Percentiles rank a stretch among this genome's conserved stretches.
These are phyloP conservation scores for Periophthalmus modestus DNA, from an alignment of 2,113 vertebrate genomes.

Conservation along the genomic window DNA sequence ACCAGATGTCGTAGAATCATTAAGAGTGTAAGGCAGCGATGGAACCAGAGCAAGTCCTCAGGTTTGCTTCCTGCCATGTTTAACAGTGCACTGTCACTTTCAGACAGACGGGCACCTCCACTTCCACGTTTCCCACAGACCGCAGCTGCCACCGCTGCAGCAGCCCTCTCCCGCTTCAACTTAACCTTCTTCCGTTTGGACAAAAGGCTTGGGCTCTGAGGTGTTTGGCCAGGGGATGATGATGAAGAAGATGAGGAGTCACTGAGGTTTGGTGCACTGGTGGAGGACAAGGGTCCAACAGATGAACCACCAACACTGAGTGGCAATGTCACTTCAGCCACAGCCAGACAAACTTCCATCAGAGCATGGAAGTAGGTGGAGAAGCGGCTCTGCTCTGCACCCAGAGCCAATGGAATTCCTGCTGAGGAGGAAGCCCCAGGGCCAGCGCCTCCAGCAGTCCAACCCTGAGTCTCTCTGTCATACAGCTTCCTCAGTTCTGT, in stretches of 20 bases:
- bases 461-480: constrained; percentile 92
- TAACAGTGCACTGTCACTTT: constrained; percentile 82
- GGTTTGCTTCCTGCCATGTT: constrained; percentile 93
- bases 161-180: constrained; percentile 93
- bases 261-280: constrained; percentile 88
- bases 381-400: constrained; percentile 88
- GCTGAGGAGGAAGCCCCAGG: constrained; percentile 75
- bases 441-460: constrained; percentile 78
- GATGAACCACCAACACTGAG: constrained; percentile 86
- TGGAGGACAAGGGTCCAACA: constrained; percentile 84
- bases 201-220: constrained; percentile 93
- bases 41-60: constrained; percentile 98
- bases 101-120: constrained; percentile 68
- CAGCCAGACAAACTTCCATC: constrained; percentile 94
- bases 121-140: constrained; percentile 82
- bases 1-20: constrained; percentile 93
- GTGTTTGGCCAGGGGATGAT: constrained; percentile 94
- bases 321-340: constrained; percentile 93
- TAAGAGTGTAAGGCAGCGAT: constrained; percentile 93
- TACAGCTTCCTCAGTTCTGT: constrained; percentile 94
- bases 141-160: constrained; percentile 71
- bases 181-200: constrained; percentile 98
- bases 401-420: constrained; percentile 64
- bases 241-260: constrained; percentile 95
- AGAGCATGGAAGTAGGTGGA: constrained; percentile 96